These are phyloP conservation scores for Coenonympha arcania DNA, from an alignment of 2,888 invertebrate genomes.

Conservation along the genomic window DNA sequence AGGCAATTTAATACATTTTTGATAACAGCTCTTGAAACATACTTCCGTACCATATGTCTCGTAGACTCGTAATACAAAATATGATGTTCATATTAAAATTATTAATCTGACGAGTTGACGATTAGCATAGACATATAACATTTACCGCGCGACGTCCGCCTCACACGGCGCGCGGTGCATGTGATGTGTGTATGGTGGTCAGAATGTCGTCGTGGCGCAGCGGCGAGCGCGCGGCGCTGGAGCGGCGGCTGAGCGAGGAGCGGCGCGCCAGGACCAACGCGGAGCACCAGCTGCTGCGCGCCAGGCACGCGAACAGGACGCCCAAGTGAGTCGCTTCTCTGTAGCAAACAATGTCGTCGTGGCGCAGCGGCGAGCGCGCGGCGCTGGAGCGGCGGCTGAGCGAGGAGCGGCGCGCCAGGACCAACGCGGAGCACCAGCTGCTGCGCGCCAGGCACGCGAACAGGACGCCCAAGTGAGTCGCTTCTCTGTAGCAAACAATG, in stretches of 20 bases:
- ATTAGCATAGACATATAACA: slow-evolving; percentile 6
- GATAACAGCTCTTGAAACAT: too few relatives aligned
- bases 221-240: slow-evolving; percentile 82
- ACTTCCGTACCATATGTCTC: too few relatives aligned
- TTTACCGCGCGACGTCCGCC: slow-evolving; percentile 76
- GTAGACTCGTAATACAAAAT: too few relatives aligned
- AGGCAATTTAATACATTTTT: too few relatives aligned
- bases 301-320: slow-evolving; percentile 31
- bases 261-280: slow-evolving; percentile 80
- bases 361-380: slow-evolving; percentile 73
- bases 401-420: slow-evolving; percentile 87
- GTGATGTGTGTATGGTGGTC: slow-evolving; percentile 6
- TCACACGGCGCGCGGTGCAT: slow-evolving; percentile 44
- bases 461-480: slow-evolving; percentile 27
- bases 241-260: slow-evolving; percentile 89
- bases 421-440: slow-evolving; percentile 82
- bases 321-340: slow-evolving; percentile 24
- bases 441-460: slow-evolving; percentile 72
- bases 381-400: slow-evolving; percentile 87
- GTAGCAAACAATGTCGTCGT: too few relatives aligned
- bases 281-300: slow-evolving; percentile 87
- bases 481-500: too few relatives aligned
- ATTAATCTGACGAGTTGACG: not conserved
- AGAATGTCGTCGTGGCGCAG: slow-evolving; percentile 68
- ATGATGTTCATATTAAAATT: not conserved